Base-by-base conservation (phyloP, 2,888 invertebrate species). In the Diaperis boleti region DNA sequence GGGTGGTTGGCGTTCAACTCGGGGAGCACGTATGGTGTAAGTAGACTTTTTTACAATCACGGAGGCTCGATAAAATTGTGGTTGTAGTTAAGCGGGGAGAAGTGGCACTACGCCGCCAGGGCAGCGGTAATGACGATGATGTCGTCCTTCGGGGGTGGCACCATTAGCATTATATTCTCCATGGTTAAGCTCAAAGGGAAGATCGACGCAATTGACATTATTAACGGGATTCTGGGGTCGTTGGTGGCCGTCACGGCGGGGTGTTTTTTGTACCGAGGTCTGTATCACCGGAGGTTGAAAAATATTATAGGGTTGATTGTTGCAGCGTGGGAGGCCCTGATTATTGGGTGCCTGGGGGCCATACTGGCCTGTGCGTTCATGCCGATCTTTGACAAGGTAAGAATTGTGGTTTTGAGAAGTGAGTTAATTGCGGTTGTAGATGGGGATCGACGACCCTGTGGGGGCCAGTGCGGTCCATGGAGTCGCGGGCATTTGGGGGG, bases 1-100 rank as follows among this genome's bases (percentile, higher is more conserved):
- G 96, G 96, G 0, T 96, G 96, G 96, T 83, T 97, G 54, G 96
- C 95, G 0, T 96, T 96, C 78, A 96, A 96, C 81, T 95, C 96
- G 49, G 96, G 96, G 8, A 94, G 94, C 70, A 92, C 92, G 45
- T 92, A 92, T 74, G 92, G 92, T 57, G 88, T 89, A 68, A 83
- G 82, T 77, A 7, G 7, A 6, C 4, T 4, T 7, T 4, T 4
- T 4, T 22, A 6, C 22, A 4, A 22, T 4, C 5, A 22, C 22
- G 4, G 22, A 22, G 22, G 2, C 7, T 33, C n/a, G n/a, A n/a
- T n/a, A 14, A 4, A 17, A 7, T 3, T 49, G n/a, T n/a, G n/a
- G 10, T 54, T 29, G n/a, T 13, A 85, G 82, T 87, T 92, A 4
- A 89, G 91, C 65, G 94, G 92, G 0, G 87, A 90, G 3, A 93